Base-by-base conservation (phyloP, 1,140 invertebrate genomes). In the Apolygus lucorum region DNA sequence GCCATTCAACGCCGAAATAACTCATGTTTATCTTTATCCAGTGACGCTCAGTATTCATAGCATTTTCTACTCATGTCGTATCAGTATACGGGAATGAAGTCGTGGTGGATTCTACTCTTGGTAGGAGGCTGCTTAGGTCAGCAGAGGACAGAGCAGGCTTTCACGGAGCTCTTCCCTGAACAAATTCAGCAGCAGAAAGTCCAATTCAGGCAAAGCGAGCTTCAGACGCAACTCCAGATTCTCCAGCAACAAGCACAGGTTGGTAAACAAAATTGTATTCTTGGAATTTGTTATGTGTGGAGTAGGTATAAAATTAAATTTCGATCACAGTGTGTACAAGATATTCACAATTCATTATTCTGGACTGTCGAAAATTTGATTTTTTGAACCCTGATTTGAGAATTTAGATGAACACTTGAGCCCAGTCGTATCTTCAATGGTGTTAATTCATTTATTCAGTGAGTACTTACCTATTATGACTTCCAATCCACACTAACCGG, bases 171-270 rank as follows among this genome's bases (percentile, higher is more conserved):
- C n/a, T 76, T 77, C 52, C 74, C 74, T 11, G 76, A 76, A 63
- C 76, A 77, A 66, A 28, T 76, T n/a, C 66, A 75, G 42, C 76
- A 76, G 62, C 75, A 76, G 63, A 73, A 74, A 27, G 52, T 76
- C 0, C 74, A 75, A 54, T 72, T 76, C 28, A 59, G 67, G 14
- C 71, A 72, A 54, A 73, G 68, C 26, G 54, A 74, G 1, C 29
- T 77, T 11, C 74, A 76, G 70, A 59, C 69, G 24, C 67, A 75
- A 42, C 52, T 77, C 22, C 76, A 76, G 68, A 49, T 69, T 13
- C 34, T 77, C 2, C 73, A 76, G 22, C 54, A 59, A 59, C 11
- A 59, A 17, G 22, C 11, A 59, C 11, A 4, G 4, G 22, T 59
- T 17, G 22, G 54, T 59, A 14, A n/a, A n/a, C n/a, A n/a, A n/a